A percentile compares a stretch with the other conserved stretches of the same genome.
phyloP scores from a whole-genome alignment of 1,140 invertebrate species.

The Apis dorsata region DNA sequence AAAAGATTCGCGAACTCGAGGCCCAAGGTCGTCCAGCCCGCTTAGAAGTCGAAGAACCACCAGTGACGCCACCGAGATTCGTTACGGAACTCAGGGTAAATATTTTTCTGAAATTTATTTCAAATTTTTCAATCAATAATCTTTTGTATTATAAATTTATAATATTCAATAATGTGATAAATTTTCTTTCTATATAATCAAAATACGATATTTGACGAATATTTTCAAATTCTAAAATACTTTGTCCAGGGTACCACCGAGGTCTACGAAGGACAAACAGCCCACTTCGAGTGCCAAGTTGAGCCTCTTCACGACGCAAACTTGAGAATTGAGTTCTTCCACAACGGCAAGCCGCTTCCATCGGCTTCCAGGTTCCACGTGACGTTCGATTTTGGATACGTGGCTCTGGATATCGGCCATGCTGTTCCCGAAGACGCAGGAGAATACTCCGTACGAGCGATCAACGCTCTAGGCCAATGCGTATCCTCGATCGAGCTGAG shows the following conservation, averaged over 20 bases:
- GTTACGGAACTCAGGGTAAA: conserved; percentile 86
- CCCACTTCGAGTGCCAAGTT: conserved; percentile 95
- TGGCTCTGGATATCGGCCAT: conserved; percentile 94
- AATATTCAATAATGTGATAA: too few species aligned
- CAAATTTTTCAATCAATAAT: too few species aligned
- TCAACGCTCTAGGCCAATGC: conserved; percentile 93
- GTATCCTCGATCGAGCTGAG: conserved; percentile 89
- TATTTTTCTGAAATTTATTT: conserved; percentile 20
- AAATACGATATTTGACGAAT: background rate
- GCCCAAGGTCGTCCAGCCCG: conserved; percentile 88
- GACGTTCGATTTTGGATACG: conserved; percentile 97
- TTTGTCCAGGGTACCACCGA: conserved; percentile 87
- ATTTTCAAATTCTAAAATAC: background rate
- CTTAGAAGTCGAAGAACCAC: conserved; percentile 90
- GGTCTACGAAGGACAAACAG: conserved; percentile 91
- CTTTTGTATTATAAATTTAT: too few species aligned
- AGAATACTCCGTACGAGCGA: conserved; percentile 93
- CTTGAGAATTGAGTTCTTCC: conserved; percentile 93
- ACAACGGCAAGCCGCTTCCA: conserved; percentile 92
- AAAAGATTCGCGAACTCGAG: conserved; percentile 94
- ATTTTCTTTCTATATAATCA: too few species aligned
- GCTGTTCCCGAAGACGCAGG: conserved; percentile 96
- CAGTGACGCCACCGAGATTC: conserved; percentile 89
- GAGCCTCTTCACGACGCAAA: conserved; percentile 95
- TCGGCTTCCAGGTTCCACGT: conserved; percentile 94